Base-by-base conservation (phyloP, 2,888 invertebrate genomes). In the Noctua comes region DNA sequence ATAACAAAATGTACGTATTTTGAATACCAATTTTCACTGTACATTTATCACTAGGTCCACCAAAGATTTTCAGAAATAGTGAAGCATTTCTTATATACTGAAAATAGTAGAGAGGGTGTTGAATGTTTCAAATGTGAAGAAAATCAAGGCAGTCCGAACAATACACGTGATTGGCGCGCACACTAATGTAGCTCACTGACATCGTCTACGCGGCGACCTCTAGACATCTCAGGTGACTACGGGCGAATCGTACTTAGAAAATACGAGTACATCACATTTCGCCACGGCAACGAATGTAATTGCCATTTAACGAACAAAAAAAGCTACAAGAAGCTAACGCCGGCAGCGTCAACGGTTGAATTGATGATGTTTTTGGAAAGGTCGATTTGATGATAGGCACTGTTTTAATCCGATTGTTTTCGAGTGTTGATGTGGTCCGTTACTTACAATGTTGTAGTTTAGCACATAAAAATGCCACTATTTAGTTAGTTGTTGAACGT, bases 201-300 rank as follows among this genome's bases (percentile, higher is more conserved):
- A 86, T 86, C 91, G 89, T 89, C 91, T 91, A 90, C 90, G 89
- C 91, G 88, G 88, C 92, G 96, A 95, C 95, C 96, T 95, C 94
- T 92, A 95, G 95, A 95, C 95, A 91, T 86, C 89, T 89, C 94
- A 95, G 95, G 95, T 95, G 93, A 93, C 91, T 92, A 91, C 83
- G 90, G 88, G 78, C 90, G 86, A 87, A 85, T 86, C 81, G 89
- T 86, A 89, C 86, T 86, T 84, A 88, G 90, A 91, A 88, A 91
- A 91, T 91, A 43, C 40, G 8, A 40, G 40, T 40, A 90, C 86
- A 91, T 88, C 88, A 90, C 82, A 83, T 84, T 83, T 80, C 36
- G 68, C 40, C 64, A 83, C 82, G 68, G 73, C 57, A 81, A 90
- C 86, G 86, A 86, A 86, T 90, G 88, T 93, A 93, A 94, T 94